Conservation (phyloP, 2,113 vertebrate genomes). For the Gadus macrocephalus region DNA sequence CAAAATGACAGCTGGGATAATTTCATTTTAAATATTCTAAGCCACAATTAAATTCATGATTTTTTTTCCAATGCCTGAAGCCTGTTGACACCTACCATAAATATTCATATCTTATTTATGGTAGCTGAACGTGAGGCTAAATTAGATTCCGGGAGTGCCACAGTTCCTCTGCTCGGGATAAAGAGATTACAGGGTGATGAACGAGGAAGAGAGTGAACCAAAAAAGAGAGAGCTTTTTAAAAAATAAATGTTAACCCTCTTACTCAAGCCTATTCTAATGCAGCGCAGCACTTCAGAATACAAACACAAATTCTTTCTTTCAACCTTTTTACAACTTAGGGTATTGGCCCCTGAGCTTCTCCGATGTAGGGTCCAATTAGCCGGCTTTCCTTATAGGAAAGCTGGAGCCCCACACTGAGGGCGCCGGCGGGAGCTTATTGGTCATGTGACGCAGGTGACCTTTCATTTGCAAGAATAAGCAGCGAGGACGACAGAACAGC, state of each 20-base stretch:
- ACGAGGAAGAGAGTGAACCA: no score
- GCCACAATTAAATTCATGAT: no score
- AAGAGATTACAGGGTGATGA: no score
- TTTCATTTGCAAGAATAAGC: slow-evolving; percentile 57
- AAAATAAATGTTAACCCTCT: no score
- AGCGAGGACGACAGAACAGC: slow-evolving; percentile 48
- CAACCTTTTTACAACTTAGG: background rate
- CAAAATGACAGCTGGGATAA: no score
- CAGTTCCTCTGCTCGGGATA: background rate
- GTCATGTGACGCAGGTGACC: slow-evolving; percentile 58
- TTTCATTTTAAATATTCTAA: no score
- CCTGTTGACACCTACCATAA: slow-evolving; percentile 20
- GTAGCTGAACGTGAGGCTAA: slow-evolving; percentile 13
- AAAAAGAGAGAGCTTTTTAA: no score
- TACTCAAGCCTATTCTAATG: no score
- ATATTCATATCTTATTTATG: slow-evolving; percentile 16
- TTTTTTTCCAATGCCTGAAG: slow-evolving; percentile 27
- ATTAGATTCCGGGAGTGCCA: slow-evolving; percentile 19
- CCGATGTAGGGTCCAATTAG: no score
- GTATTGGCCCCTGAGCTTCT: no score
- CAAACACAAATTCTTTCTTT: background rate
- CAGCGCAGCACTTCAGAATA: background rate
- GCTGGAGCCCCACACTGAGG: background rate
- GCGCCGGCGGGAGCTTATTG: slow-evolving; percentile 36
- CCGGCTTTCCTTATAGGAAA: no score